Conservation (phyloP, 2,113 vertebrate genomes). For the Psittacula cyanocephala region DNA sequence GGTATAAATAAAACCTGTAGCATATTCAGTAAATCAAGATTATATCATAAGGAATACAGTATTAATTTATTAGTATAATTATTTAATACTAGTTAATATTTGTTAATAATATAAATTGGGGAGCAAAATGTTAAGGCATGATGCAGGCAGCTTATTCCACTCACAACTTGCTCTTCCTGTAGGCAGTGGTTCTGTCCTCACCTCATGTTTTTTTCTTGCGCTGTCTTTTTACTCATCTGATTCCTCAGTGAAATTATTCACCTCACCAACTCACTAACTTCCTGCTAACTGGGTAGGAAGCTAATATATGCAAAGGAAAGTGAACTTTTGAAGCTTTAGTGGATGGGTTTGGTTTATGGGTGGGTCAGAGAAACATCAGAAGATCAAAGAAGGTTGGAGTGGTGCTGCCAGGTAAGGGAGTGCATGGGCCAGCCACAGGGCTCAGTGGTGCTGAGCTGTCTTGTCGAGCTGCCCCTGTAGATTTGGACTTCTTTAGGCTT, state of each 20-base stretch:
- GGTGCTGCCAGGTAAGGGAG: not conserved
- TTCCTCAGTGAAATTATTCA: not conserved
- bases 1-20: not conserved
- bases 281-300: not conserved
- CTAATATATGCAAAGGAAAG: not conserved
- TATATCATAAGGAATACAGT: not conserved
- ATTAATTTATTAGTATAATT: not conserved
- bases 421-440: not conserved
- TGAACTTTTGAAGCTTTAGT: not conserved
- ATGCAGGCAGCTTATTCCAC: not conserved
- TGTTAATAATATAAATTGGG: not conserved
- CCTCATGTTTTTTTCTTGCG: not conserved
- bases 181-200: not conserved
- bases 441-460: not conserved
- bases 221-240: not conserved
- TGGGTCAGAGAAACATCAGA: not conserved
- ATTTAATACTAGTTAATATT: not conserved
- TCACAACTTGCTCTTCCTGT: not conserved
- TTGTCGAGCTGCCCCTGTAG: rapidly evolving
- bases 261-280: not conserved
- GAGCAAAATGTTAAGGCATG: not conserved
- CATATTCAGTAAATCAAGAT: not conserved
- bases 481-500: not conserved
- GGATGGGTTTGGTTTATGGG: not conserved
- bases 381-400: not conserved